Conservation (phyloP, 2,888 invertebrate genomes). For the Meganola albula region DNA sequence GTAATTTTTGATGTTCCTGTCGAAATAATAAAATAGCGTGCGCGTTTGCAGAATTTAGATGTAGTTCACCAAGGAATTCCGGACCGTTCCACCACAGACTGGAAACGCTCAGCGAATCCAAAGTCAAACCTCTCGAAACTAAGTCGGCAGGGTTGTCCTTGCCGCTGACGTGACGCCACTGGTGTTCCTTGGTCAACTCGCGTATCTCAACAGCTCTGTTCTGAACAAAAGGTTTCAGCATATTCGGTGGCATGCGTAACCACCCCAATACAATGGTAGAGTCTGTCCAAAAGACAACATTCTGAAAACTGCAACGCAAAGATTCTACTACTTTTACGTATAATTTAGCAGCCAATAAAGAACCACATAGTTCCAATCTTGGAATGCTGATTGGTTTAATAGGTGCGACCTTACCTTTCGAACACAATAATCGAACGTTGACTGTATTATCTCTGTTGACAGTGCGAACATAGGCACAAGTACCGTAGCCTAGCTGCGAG, state of each 20-base stretch:
- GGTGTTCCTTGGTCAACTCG: not conserved
- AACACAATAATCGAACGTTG: slow-evolving; percentile 2
- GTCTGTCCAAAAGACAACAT: slow-evolving; percentile 3
- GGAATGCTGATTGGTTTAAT: slow-evolving; percentile 2
- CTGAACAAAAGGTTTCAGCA: slow-evolving; percentile 7
- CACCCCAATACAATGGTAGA: slow-evolving; percentile 3
- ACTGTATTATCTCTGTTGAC: not conserved
- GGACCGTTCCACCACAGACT: slow-evolving; percentile 8
- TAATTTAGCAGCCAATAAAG: slow-evolving; percentile 3
- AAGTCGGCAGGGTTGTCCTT: slow-evolving; percentile 8
- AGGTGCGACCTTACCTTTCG: slow-evolving; percentile 4
- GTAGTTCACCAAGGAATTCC: slow-evolving; percentile 3
- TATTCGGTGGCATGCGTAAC: not conserved
- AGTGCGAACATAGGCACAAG: slow-evolving; percentile 4
- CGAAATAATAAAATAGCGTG: not conserved
- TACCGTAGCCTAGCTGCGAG: slow-evolving; percentile 7
- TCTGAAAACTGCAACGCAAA: not conserved
- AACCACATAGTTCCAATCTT: too few relatives aligned
- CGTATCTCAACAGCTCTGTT: slow-evolving; percentile 5
- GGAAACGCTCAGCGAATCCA: not conserved
- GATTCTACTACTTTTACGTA: slow-evolving; percentile 1
- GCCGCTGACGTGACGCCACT: slow-evolving; percentile 7
- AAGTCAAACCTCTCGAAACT: slow-evolving; percentile 1
- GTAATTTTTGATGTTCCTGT: slow-evolving; percentile 1
- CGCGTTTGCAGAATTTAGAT: not conserved